Evolutionary conservation across 2,113 vertebrate genomes (phyloP).

Genomic region (Murina feae): DNA sequence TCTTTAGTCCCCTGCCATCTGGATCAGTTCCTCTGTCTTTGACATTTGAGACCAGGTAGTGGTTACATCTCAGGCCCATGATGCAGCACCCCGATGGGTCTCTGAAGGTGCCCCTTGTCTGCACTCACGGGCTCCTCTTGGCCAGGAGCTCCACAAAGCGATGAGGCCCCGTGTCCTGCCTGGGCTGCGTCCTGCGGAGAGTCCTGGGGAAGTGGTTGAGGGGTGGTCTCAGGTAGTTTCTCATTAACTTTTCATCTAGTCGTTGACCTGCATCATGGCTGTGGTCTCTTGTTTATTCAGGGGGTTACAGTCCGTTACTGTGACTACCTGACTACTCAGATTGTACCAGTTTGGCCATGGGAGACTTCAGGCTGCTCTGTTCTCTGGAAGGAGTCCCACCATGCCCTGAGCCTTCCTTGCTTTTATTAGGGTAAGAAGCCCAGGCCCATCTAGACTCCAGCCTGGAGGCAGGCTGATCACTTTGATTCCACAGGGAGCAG

Average conservation of each 20-base stretch:
- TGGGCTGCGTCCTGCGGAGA: not conserved
- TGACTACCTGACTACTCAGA: not conserved
- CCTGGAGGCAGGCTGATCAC: not conserved
- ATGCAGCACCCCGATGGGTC: not conserved
- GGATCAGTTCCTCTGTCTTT: not conserved
- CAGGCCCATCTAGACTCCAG: not conserved
- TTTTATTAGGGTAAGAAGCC: not conserved
- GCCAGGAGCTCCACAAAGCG: not conserved
- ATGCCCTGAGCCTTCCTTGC: not conserved
- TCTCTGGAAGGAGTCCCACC: not conserved
- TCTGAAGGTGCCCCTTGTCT: too few relatives aligned
- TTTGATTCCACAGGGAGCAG: not conserved
- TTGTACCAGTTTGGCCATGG: not conserved
- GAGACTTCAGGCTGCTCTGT: not conserved
- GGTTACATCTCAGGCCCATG: not conserved
- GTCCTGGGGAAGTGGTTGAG: not conserved
- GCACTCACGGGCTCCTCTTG: rapidly evolving
- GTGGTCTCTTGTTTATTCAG: not conserved
- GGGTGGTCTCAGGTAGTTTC: not conserved
- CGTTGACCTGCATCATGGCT: not conserved
- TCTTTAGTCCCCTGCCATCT: not conserved
- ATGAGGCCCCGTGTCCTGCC: not conserved
- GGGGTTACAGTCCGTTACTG: not conserved
- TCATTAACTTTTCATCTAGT: not conserved
- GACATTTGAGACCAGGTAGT: too few relatives aligned